Base-by-base conservation (phyloP, 2,797 vertebrate genomes). In the Salmo trutta region DNA sequence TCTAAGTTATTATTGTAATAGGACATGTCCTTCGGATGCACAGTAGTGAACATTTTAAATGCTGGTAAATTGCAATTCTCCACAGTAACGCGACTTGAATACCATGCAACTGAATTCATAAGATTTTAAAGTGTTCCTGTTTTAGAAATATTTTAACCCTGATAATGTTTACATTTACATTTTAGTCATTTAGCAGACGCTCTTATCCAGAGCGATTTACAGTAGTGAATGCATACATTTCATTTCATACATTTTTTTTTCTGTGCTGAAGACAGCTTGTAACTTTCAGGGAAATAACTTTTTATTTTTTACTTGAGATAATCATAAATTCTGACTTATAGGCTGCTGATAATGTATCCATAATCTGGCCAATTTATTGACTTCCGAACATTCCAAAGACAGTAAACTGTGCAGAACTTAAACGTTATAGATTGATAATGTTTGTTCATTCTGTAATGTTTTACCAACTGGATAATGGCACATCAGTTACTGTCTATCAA, bases 371-470 rank as follows among this genome's bases (percentile, higher is more conserved):
- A 53, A 33, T 31, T 12, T 33, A 70, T 73, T 64, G 6, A 53
- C 56, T 51, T 68, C 33, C 3, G 5, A 70, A 74, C 65, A 79
- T 74, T 79, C 77, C 77, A 71, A 78, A 75, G 77, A 78, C 47
- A 4, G 59, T 62, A 62, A 24, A 62, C 5, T 3, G n/a, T 62
- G 59, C n/a, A n/a, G 3, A 24, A 56, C 19, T 19, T 5, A 56
- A 54, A 56, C 7, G 0, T 41, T 41, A 56, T n/a, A 56, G 54
- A 17, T 8, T 41, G 41, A 71, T 41, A 41, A 52, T 52, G 47
- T 71, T 62, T 71, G 12, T 24, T 24, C 1, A 29, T 70, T n/a
- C 70, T 71, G 36, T 62, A 71, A 31, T 16, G 27, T 33, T 31
- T 67, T 17, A 36, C 29, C 5, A 67, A 33, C 65, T 19, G 16